Conservation (phyloP, 2,113 vertebrate species). For the Scortum barcoo region DNA sequence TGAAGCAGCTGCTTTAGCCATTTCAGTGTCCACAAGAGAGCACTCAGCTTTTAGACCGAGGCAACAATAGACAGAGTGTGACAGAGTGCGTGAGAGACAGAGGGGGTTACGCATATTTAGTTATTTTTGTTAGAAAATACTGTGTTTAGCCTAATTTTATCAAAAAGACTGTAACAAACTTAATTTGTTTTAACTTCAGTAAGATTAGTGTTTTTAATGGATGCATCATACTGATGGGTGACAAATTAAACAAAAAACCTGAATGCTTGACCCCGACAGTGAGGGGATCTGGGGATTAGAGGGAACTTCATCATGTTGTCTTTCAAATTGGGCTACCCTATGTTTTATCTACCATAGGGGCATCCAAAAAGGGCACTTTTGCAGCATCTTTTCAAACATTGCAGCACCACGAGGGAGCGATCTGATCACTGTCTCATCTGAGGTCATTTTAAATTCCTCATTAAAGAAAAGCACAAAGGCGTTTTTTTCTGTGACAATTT, state of each 20-base stretch:
- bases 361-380: too few species aligned
- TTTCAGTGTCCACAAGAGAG: slow-evolving; percentile 69
- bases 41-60: slow-evolving; percentile 56
- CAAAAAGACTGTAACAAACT: neutral
- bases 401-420: too few species aligned
- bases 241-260: too few species aligned
- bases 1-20: slow-evolving; percentile 76
- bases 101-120: neutral
- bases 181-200: neutral
- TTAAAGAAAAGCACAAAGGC: neutral
- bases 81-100: neutral
- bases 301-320: too few species aligned
- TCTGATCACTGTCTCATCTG: slow-evolving; percentile 3
- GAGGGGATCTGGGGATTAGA: too few species aligned
- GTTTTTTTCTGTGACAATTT: slow-evolving; percentile 4
- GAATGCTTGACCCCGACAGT: too few species aligned
- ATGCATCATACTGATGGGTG: too few species aligned
- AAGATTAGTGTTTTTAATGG: slow-evolving; percentile 6
- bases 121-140: neutral
- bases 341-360: too few species aligned
- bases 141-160: neutral
- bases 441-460: slow-evolving; percentile 12
- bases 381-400: too few species aligned
- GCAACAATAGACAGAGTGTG: slow-evolving; percentile 43
- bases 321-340: too few species aligned